Conservation (phyloP, 2,888 invertebrate species). For the Ennomos erosarius region DNA sequence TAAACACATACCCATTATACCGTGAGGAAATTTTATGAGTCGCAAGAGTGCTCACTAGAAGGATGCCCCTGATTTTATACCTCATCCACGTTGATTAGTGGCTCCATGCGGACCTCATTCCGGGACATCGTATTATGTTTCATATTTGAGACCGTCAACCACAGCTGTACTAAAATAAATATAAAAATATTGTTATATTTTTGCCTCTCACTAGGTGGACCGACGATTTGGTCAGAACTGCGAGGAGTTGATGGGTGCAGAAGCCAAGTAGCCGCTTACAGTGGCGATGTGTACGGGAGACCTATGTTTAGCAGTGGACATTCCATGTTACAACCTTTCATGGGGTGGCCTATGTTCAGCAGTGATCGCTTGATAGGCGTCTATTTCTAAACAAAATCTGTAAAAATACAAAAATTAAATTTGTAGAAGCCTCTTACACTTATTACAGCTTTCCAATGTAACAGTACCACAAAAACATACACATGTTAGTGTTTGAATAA, state of each 20-base stretch:
- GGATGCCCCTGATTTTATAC: slow-evolving; percentile 22
- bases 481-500: slow-evolving; percentile 41
- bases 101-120: slow-evolving; percentile 26
- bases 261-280: too few relatives aligned
- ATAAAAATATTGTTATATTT: too few relatives aligned
- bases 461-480: slow-evolving; percentile 15
- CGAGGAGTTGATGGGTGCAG: too few relatives aligned
- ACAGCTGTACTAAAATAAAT: slow-evolving; percentile 5
- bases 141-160: slow-evolving; percentile 17
- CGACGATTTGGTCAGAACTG: too few relatives aligned
- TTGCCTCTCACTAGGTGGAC: too few relatives aligned
- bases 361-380: too few relatives aligned
- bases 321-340: too few relatives aligned
- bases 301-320: too few relatives aligned
- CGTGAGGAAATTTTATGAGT: slow-evolving; percentile 13
- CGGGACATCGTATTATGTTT: slow-evolving; percentile 24
- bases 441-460: not conserved
- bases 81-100: slow-evolving; percentile 28
- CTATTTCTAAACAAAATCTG: too few relatives aligned
- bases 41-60: slow-evolving; percentile 14
- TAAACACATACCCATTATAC: slow-evolving; percentile 23
- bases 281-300: too few relatives aligned
- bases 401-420: not conserved
- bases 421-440: not conserved
- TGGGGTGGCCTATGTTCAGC: too few relatives aligned